Base-by-base conservation (phyloP, 2,888 invertebrate genomes). In the Cotesia congregata region DNA sequence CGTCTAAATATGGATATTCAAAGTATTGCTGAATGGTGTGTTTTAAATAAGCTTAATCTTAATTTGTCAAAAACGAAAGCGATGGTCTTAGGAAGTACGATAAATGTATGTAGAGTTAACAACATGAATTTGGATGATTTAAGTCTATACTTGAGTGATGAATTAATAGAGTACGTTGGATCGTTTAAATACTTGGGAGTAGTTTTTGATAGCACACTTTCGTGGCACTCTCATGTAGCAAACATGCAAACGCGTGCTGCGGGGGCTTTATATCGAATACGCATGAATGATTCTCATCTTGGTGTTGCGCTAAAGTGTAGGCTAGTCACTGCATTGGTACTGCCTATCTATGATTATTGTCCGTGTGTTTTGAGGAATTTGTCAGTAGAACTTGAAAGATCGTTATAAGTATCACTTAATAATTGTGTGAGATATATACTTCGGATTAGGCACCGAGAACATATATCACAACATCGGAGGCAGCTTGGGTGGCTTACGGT, bases 401-500 rank as follows among this genome's bases (percentile, higher is more conserved):
- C 50, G 50, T 4, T 50, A 50, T 9, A 50, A 50, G 50, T 50
- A 50, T 9, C 50, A 50, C 50, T 50, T 9, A 50, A 50, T 50
- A 50, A 50, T 50, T 9, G 50, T 50, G 9, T 50, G 9, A 50
- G 50, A 12, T 50, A 39, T 20, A 67, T 74, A 5, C 40, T 68
- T 6, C 7, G 30, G 7, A 9, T 68, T 39, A 7, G 60, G 0
- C 60, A 68, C 9, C n/a, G 4, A 2, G 74, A 67, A 12, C 74
- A 68, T 30, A 39, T 74, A 5, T 67, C 68, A 1, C 30, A 61
- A n/a, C n/a, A n/a, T 60, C 59, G 67, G 6, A 67, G 68, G 9
- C 59, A 12, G 30, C 68, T 67, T 6, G 74, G 60, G 6, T 74
- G 68, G 74, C 40, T 74, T 17, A 12, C 65, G 15, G 7, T 73